Percentiles rank a stretch among this genome's conserved stretches.
These are phyloP conservation scores for Semicossyphus pulcher DNA, from an alignment of 2,113 vertebrate genomes.

Conservation along the genomic window DNA sequence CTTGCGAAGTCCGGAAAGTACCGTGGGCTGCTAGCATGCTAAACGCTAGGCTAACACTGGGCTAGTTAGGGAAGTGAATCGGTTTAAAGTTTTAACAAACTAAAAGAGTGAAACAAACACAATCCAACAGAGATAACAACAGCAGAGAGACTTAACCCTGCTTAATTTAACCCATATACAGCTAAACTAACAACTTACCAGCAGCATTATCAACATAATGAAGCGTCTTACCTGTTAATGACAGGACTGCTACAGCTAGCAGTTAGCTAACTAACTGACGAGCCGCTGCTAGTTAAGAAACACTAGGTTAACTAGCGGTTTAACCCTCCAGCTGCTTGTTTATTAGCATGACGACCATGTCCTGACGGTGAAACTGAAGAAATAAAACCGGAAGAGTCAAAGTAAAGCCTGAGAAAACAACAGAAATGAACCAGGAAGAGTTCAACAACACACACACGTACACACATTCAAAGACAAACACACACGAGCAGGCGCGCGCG, in stretches of 20 bases:
- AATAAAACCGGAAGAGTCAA: neutral
- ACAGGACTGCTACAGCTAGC: constrained; percentile 36
- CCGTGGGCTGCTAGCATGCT: constrained; percentile 20
- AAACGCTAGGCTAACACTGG: constrained; percentile 25
- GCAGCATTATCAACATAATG: neutral
- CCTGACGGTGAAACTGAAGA: neutral
- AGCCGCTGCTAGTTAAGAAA: neutral
- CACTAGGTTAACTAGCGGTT: neutral
- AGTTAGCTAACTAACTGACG: constrained; percentile 1
- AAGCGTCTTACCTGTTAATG: constrained; percentile 41
- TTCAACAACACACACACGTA: neutral
- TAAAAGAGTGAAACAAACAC: constrained; percentile 2
- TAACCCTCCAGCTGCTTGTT: neutral
- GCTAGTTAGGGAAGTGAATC: constrained; percentile 15
- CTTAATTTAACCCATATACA: neutral
- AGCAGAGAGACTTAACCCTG: fast-evolving
- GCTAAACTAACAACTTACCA: neutral
- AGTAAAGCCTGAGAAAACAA: neutral
- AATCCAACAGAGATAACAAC: neutral
- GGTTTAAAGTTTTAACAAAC: constrained; percentile 41
- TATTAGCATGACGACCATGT: neutral
- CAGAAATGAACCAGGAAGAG: constrained; percentile 39
- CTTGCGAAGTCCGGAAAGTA: neutral
- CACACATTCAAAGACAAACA: constrained; percentile 23
- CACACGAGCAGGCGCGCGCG: constrained; percentile 8